Conservation (phyloP, 2,888 invertebrate species). For the Temnothorax rugatulus region DNA sequence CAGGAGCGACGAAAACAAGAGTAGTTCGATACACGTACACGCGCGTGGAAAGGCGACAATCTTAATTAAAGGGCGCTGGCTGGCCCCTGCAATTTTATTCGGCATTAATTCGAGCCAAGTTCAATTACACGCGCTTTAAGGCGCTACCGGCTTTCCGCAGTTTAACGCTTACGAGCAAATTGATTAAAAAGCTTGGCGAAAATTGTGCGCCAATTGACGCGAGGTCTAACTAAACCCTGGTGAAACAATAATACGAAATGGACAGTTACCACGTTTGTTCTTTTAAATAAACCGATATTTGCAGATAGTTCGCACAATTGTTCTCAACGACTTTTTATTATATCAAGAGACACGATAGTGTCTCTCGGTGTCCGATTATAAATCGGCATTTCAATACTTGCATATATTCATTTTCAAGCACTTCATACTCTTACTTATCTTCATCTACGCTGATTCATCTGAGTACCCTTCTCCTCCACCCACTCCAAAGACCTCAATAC, state of each 20-base stretch:
- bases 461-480: too few species aligned
- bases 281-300: not conserved
- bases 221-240: not conserved
- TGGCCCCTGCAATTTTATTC: conserved; percentile 43
- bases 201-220: not conserved
- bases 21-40: conserved; percentile 68
- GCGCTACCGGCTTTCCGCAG: conserved; percentile 15
- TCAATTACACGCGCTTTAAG: conserved; percentile 60
- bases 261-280: not conserved
- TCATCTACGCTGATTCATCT: too few species aligned
- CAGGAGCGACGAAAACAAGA: conserved; percentile 62
- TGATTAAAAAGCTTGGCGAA: conserved; percentile 38
- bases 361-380: too few species aligned
- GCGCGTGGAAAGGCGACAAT: conserved; percentile 69
- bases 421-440: too few species aligned
- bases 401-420: too few species aligned
- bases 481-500: too few species aligned
- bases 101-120: conserved; percentile 58
- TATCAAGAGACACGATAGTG: not conserved
- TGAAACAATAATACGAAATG: not conserved
- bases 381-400: too few species aligned
- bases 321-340: not conserved
- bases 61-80: conserved; percentile 71
- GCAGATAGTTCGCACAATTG: not conserved
- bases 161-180: conserved; percentile 45